Conservation (phyloP, 2,113 vertebrate genomes). For the Eclectus roratus region DNA sequence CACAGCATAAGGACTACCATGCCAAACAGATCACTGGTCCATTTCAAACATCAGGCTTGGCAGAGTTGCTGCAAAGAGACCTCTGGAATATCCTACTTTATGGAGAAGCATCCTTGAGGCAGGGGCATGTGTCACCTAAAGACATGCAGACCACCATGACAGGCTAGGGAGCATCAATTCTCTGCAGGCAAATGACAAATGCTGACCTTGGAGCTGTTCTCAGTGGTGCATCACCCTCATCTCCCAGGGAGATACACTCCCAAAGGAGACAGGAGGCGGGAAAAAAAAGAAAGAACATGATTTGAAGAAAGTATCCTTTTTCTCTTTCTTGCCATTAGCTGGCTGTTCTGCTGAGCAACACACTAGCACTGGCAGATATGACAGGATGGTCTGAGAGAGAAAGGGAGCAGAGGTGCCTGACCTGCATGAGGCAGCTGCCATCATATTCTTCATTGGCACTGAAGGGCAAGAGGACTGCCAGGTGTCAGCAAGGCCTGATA, state of each 20-base stretch:
- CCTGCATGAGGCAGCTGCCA: background rate
- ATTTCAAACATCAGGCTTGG: background rate
- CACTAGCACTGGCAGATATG: background rate
- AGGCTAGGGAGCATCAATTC: background rate
- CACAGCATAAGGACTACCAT: background rate
- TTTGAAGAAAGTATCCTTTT: background rate
- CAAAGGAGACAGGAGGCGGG: background rate
- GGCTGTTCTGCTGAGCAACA: background rate
- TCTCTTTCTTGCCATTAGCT: background rate
- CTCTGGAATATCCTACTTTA: background rate
- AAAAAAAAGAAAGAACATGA: background rate
- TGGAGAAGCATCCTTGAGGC: background rate
- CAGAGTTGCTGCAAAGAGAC: background rate
- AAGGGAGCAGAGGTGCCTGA: background rate
- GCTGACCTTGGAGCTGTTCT: background rate
- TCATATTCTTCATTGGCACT: background rate
- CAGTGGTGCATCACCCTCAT: background rate
- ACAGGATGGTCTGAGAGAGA: background rate
- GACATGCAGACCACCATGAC: background rate
- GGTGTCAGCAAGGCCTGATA: background rate
- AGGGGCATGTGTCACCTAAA: background rate
- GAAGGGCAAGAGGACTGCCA: background rate
- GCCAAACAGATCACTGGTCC: background rate
- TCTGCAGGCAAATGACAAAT: background rate
- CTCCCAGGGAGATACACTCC: background rate